Evolutionary conservation across 2,888 invertebrate species (phyloP), one percentile per base, ranked within the genome.

Genomic region (Hipparchia sbordonii): DNA sequence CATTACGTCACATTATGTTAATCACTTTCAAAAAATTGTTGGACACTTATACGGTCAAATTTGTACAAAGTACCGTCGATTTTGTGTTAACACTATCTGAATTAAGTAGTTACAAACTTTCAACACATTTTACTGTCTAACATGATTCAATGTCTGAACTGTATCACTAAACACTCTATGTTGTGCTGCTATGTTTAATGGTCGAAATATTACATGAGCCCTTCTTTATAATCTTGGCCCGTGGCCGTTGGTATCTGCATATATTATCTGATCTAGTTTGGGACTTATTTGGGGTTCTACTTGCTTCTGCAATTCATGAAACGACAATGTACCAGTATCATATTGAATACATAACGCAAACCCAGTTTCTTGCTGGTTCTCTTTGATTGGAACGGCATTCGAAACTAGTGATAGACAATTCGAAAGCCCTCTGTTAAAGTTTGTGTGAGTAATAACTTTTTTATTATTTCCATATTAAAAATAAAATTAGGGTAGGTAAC

Each of bases 81-180:
- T 70, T 72, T 74, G 60, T 70, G 52, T 72, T 71, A 76, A 74
- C 72, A 52, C 61, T 72, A 7, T 51, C 65, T 65, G 1, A 13
- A 62, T 6, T 52, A 54, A 12, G 10, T 67, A 66, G 13, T 52
- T 51, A 33, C 62, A 39, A 65, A 68, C 68, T 70, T 68, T 72
- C 57, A 48, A 66, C 60, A 62, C 66, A 62, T 67, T 67, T 67
- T 63, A 74, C 60, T 72, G 57, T 69, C 62, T 76, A 76, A 76
- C 72, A 73, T 13, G 9, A 63, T 67, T 74, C 72, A 71, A 73
- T 73, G 74, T 73, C 72, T 75, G 73, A 73, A 67, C 70, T 76
- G 65, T 73, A 72, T 74, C 75, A 79, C 77, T 79, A 74, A 79
- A 77, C 76, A 77, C 72, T 78, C 51, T 71, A 77, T 77, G 74